Conservation (phyloP, 2,113 vertebrate species). For the Pseudolaguvia tuberculata region DNA sequence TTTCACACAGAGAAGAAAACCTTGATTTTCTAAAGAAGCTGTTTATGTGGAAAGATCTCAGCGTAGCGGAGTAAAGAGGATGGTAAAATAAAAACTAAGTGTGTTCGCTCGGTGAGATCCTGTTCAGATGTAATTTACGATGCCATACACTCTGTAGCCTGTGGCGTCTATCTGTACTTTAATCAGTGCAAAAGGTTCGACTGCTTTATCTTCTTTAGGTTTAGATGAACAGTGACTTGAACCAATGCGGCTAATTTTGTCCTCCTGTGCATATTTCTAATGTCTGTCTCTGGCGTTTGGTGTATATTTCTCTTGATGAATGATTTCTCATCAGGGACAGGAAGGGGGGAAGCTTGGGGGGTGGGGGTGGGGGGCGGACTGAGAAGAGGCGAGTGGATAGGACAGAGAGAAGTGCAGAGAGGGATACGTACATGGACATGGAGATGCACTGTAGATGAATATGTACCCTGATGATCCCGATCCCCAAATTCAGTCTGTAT, state of each 20-base stretch:
- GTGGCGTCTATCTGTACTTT: constrained; percentile 31
- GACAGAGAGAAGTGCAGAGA: background rate
- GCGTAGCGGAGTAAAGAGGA: background rate
- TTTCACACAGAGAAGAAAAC: background rate
- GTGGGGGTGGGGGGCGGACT: no score
- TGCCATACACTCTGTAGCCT: constrained; percentile 44
- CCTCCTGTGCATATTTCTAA: constrained; percentile 8
- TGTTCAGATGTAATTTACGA: constrained; percentile 46
- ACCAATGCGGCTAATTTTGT: constrained; percentile 6
- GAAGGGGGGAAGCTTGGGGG: no score
- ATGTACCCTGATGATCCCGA: no score
- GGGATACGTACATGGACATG: no score
- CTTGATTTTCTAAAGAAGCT: background rate
- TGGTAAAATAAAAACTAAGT: background rate
- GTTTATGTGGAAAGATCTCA: background rate
- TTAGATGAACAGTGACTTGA: background rate
- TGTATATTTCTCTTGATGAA: constrained; percentile 16
- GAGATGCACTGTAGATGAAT: background rate
- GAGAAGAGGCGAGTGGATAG: constrained; percentile 17
- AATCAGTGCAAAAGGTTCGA: constrained; percentile 39
- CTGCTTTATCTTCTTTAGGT: constrained; percentile 11
- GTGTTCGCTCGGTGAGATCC: background rate
- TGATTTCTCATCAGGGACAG: constrained; percentile 8
- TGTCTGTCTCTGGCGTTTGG: constrained; percentile 14
- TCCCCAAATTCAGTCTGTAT: no score